Conservation (phyloP, 2,113 vertebrate genomes). For the Proteles cristata region DNA sequence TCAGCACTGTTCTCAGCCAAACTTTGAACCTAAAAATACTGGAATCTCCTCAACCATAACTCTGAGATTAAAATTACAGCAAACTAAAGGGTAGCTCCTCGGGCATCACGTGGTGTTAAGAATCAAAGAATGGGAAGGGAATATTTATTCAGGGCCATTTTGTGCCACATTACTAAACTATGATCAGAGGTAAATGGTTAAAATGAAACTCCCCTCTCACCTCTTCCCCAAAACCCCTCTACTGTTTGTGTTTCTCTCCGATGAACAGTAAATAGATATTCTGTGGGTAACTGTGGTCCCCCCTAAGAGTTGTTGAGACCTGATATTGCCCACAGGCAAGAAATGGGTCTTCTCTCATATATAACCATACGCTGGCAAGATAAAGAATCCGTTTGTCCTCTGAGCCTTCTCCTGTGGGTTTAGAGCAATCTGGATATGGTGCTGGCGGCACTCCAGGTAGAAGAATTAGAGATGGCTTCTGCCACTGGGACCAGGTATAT, state of each 20-base stretch:
- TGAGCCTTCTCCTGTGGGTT: background rate
- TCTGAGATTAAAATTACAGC: constrained; percentile 45
- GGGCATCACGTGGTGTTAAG: background rate
- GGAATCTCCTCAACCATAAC: constrained; percentile 51
- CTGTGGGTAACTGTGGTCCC: background rate
- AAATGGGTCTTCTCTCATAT: constrained; percentile 41
- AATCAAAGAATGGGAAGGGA: background rate
- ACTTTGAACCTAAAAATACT: constrained; percentile 14
- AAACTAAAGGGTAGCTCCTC: background rate
- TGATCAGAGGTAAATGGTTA: background rate
- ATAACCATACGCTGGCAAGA: background rate
- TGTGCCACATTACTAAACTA: background rate
- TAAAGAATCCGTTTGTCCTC: background rate
- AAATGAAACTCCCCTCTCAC: background rate
- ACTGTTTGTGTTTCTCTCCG: background rate
- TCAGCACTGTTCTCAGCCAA: constrained; percentile 9
- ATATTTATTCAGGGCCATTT: constrained; percentile 30
- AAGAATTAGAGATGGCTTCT: constrained; percentile 11
- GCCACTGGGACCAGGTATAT: background rate
- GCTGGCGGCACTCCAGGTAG: background rate
- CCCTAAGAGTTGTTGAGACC: background rate
- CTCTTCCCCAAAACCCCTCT: background rate
- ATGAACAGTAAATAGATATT: background rate
- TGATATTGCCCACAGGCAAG: background rate
- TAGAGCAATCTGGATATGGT: background rate